phyloP scores from a whole-genome alignment of 2,797 vertebrate species.

The Sebastes diaconus region DNA sequence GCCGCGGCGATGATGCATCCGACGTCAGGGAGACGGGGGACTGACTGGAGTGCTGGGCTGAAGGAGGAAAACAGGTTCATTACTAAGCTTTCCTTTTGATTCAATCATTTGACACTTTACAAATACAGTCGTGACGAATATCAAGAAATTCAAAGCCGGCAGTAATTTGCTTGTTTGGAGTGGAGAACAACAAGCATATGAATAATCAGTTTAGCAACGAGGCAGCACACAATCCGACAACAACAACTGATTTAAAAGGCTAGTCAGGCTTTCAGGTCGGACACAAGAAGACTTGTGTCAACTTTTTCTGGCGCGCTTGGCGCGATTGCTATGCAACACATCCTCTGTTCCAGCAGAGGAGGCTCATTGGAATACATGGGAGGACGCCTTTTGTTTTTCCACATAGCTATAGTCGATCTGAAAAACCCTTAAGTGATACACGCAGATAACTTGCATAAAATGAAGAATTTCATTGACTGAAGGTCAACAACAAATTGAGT shows the following conservation, averaged over 20 bases:
- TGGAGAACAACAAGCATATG: not conserved
- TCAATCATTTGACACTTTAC: not conserved
- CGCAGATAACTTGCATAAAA: not conserved
- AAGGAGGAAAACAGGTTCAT: not conserved
- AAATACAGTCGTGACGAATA: not conserved
- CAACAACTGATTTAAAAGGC: not conserved
- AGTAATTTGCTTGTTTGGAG: not conserved
- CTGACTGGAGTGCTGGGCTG: constrained; percentile 96
- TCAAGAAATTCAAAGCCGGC: not conserved
- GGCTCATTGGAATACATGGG: not conserved
- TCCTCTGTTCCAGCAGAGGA: not conserved
- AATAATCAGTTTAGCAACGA: not conserved
- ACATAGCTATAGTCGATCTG: not conserved
- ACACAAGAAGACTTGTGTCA: not conserved
- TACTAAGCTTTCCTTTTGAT: not conserved
- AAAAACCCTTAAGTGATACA: not conserved
- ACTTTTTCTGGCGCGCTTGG: not conserved
- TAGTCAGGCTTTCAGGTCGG: not conserved
- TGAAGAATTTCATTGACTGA: not conserved
- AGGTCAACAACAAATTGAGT: not conserved
- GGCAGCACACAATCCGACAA: not conserved
- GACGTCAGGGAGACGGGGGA: constrained; percentile 97
- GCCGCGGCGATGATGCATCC: constrained; percentile 96
- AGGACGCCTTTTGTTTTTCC: not conserved
- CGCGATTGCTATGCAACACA: not conserved